Evolutionary conservation across 2,113 vertebrate genomes (phyloP).

Genomic region (Phaethornis superciliosus): DNA sequence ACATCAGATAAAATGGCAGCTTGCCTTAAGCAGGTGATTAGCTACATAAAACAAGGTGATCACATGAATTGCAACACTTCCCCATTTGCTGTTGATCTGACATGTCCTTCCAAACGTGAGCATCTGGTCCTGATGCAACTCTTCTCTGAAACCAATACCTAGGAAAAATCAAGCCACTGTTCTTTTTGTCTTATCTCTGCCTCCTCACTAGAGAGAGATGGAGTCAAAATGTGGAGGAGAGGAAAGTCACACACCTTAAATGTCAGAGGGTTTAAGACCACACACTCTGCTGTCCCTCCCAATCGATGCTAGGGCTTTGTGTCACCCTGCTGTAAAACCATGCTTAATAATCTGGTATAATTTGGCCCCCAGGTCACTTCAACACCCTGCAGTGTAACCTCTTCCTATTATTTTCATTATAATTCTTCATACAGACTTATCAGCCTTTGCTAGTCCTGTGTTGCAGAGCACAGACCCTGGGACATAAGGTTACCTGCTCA

Average conservation of each 20-base stretch:
- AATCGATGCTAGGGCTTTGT: accelerated
- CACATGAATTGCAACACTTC: not conserved
- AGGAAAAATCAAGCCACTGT: not conserved
- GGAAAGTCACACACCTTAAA: not conserved
- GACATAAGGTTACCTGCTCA: not conserved
- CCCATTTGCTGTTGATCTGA: not conserved
- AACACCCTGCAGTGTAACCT: not conserved
- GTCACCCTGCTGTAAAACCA: not conserved
- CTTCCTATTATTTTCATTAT: not conserved
- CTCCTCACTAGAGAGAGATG: not conserved
- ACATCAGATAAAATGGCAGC: not conserved
- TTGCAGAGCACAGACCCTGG: not conserved
- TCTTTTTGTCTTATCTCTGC: not conserved
- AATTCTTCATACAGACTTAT: not conserved
- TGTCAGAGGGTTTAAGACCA: not conserved
- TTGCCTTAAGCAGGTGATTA: not conserved
- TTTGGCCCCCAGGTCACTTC: accelerated
- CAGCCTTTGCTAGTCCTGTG: not conserved
- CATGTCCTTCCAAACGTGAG: accelerated
- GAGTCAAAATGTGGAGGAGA: not conserved
- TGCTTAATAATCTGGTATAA: not conserved
- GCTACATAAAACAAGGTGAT: not conserved
- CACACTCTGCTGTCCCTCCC: accelerated
- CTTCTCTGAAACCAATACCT: not conserved
- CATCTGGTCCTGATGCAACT: not conserved